A percentile compares a stretch with the other conserved stretches of the same genome.
Conservation (phyloP, 64 coral and sea anemone species). For the Trachythela sp. region DNA sequence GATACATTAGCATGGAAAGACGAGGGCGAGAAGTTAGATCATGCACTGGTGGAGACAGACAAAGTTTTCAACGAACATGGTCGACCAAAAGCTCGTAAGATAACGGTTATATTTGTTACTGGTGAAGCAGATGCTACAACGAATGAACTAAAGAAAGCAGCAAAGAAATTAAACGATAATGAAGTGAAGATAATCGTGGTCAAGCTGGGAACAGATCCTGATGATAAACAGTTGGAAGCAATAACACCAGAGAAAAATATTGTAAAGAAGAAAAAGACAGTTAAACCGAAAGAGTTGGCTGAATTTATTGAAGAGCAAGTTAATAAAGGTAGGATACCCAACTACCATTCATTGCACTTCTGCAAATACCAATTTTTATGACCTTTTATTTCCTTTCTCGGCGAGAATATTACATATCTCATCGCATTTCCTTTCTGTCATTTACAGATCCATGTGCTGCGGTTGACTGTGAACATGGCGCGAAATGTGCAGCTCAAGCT, state of each 20-base stretch:
- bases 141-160: slow-evolving; percentile 23
- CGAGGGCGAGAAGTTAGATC: background rate
- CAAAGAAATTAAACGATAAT: slow-evolving; percentile 36
- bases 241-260: slow-evolving; percentile 43
- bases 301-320: background rate
- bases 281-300: background rate
- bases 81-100: slow-evolving; percentile 33
- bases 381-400: background rate
- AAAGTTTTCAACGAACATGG: slow-evolving; percentile 34
- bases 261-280: background rate
- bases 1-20: background rate
- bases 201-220: slow-evolving; percentile 42
- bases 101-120: slow-evolving; percentile 69
- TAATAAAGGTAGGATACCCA: background rate
- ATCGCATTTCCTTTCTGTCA: background rate
- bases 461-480: background rate
- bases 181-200: slow-evolving; percentile 68
- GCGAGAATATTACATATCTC: background rate
- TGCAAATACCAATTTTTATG: too few species aligned
- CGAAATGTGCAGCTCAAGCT: background rate
- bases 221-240: slow-evolving; percentile 46
- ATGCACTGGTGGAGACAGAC: background rate
- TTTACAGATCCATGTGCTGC: slow-evolving; percentile 8
- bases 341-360: background rate
- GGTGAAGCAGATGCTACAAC: slow-evolving; percentile 41